A percentile compares a stretch with the other conserved stretches of the same genome.
phyloP scores from a whole-genome alignment of 1,140 invertebrate species.

The Aphelinus certus region DNA sequence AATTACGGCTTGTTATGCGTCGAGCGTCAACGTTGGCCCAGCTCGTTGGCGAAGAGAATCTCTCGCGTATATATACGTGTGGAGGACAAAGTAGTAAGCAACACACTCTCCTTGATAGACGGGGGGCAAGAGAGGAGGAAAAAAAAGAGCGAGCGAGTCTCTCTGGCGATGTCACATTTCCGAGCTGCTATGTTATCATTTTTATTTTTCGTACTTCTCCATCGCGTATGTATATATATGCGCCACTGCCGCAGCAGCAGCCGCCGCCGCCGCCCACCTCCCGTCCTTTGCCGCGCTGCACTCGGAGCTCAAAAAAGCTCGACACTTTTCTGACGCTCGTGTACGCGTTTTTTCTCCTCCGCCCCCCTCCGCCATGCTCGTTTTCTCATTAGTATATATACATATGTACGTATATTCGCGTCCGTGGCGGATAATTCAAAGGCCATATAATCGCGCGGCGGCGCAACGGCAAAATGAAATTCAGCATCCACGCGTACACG shows the following conservation, averaged over 20 bases:
- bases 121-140: not conserved
- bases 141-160: not conserved
- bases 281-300: not conserved
- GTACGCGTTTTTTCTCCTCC: not conserved
- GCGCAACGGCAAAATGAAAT: not conserved
- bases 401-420: no score
- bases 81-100: no score
- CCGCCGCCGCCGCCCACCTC: not conserved
- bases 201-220: not conserved
- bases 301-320: no score
- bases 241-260: not conserved
- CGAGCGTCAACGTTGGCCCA: no score
- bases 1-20: slow-evolving; percentile 30
- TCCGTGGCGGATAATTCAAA: no score
- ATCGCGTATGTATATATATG: not conserved
- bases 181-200: not conserved
- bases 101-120: not conserved
- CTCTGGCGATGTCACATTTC: not conserved
- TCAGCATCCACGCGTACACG: not conserved
- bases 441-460: not conserved
- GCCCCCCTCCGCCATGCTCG: no score
- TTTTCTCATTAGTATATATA: no score
- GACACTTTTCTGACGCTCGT: no score
- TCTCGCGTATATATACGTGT: no score
- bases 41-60: no score